phyloP scores from a whole-genome alignment of 2,888 invertebrate genomes.

The Willowsia nigromaculata region DNA sequence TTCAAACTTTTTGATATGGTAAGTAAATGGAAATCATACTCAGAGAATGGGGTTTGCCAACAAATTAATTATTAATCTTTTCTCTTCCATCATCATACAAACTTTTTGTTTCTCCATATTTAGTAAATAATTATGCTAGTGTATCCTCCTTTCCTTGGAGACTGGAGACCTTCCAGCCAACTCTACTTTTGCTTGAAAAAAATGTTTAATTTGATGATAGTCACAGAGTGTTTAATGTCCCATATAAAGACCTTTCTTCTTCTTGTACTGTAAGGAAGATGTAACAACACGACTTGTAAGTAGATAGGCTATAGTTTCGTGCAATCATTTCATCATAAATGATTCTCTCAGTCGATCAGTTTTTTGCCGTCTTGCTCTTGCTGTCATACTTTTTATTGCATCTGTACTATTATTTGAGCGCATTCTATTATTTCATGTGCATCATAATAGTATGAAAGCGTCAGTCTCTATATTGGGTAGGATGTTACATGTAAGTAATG shows the following conservation, averaged over 20 bases:
- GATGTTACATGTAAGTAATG: constrained; percentile 51
- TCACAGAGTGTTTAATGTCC: too few species aligned
- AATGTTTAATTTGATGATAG: background rate
- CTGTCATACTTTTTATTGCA: background rate
- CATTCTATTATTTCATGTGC: background rate
- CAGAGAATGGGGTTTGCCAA: background rate
- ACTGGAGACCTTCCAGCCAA: background rate
- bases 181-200: background rate
- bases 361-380: background rate
- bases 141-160: background rate
- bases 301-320: background rate
- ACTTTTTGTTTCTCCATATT: background rate
- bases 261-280: background rate
- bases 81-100: background rate
- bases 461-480: background rate
- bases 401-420: background rate
- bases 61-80: constrained; percentile 31
- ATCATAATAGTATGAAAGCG: background rate
- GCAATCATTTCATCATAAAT: constrained; percentile 23
- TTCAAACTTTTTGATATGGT: constrained; percentile 24
- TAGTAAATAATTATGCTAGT: constrained; percentile 7
- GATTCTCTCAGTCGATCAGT: background rate
- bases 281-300: too few species aligned
- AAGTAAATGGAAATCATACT: constrained; percentile 25
- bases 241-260: too few species aligned